These are phyloP conservation scores for Psilopsiagon aymara DNA, from an alignment of 2,113 vertebrate species.

Conservation along the genomic window DNA sequence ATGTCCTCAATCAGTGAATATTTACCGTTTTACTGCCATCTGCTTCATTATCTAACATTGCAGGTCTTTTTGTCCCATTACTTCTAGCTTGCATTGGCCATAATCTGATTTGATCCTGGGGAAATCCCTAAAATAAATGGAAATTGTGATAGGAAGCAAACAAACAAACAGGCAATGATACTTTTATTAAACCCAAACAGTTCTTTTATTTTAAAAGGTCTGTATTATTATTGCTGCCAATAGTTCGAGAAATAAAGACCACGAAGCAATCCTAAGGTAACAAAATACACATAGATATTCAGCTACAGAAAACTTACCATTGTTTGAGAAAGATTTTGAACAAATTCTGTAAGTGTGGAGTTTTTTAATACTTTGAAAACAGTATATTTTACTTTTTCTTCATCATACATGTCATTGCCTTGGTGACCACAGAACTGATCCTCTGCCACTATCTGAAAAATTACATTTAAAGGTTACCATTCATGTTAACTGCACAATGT, in stretches of 20 bases:
- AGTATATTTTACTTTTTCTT: slow-evolving; percentile 98
- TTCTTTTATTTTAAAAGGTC: neutral
- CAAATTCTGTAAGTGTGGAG: slow-evolving; percentile 95
- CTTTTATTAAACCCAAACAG: neutral
- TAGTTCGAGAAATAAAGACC: neutral
- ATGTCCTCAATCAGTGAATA: neutral
- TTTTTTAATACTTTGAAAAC: slow-evolving; percentile 99
- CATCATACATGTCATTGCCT: slow-evolving; percentile 99
- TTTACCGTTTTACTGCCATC: slow-evolving; percentile 97
- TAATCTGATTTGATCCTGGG: slow-evolving; percentile 97
- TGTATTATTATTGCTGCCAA: neutral
- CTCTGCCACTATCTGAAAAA: slow-evolving; percentile 93
- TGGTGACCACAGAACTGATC: slow-evolving; percentile 99
- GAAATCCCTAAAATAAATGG: slow-evolving; percentile 87
- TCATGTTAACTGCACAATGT: neutral
- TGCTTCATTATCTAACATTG: slow-evolving; percentile 97
- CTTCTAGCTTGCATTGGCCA: slow-evolving; percentile 99
- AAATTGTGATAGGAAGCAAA: neutral
- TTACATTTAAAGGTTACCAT: neutral
- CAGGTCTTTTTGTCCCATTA: slow-evolving; percentile 96
- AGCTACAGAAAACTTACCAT: slow-evolving; percentile 84
- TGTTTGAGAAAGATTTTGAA: slow-evolving; percentile 98
- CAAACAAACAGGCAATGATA: neutral
- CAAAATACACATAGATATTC: neutral
- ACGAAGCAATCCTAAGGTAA: neutral